Evolutionary conservation across 2,888 invertebrate genomes (phyloP).

Genomic region (Caenorhabditis zanzibari): DNA sequence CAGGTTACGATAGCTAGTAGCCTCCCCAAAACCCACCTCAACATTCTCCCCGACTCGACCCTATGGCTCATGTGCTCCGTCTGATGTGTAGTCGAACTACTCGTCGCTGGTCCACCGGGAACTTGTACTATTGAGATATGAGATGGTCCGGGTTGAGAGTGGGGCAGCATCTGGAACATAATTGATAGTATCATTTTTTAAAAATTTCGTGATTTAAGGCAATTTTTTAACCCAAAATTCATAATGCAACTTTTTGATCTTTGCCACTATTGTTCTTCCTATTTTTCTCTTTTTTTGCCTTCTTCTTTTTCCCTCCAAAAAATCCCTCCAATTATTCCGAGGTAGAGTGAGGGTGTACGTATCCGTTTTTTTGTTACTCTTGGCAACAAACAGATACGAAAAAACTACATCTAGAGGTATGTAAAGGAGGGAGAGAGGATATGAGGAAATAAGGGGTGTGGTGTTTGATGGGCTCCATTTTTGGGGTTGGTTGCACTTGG

Average conservation of each 20-base stretch:
- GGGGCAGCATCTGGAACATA: constrained; percentile 43
- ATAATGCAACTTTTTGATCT: background rate
- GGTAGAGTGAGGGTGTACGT: constrained; percentile 8
- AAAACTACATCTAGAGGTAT: constrained; percentile 1
- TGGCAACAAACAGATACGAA: constrained; percentile 34
- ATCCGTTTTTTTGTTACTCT: constrained; percentile 38
- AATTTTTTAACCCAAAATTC: too few relatives aligned
- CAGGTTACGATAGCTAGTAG: too few relatives aligned
- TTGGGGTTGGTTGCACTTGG: constrained; percentile 14
- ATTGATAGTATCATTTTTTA: too few relatives aligned
- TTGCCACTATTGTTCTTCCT: background rate
- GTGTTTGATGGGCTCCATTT: constrained; percentile 6
- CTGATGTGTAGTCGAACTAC: constrained; percentile 6
- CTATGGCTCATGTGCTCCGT: constrained; percentile 28
- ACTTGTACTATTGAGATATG: constrained; percentile 38
- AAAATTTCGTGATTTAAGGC: too few relatives aligned
- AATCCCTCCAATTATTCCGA: background rate
- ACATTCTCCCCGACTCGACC: constrained; percentile 23
- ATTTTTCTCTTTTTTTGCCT: background rate
- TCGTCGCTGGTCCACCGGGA: constrained; percentile 20
- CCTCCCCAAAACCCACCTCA: constrained; percentile 2
- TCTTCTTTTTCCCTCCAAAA: background rate
- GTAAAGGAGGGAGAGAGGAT: background rate
- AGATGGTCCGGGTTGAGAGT: constrained; percentile 46
- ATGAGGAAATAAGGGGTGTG: constrained; percentile 30